phyloP scores from a whole-genome alignment of 2,797 vertebrate species.

The Zenarchopterus dispar region DNA sequence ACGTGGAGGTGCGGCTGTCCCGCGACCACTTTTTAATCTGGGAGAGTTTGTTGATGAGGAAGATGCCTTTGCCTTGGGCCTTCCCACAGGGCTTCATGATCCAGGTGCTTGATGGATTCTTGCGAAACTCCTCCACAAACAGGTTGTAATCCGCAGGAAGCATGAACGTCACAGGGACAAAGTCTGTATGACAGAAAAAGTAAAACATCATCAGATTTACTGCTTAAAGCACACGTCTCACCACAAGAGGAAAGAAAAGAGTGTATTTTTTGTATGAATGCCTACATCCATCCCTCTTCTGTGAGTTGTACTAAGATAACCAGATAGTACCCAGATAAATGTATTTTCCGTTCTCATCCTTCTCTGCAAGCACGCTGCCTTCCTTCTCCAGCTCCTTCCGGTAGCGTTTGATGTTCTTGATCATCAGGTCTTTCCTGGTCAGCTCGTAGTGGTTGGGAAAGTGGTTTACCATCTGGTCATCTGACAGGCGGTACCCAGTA shows the following conservation, averaged over 20 bases:
- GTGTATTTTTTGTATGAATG: neutral
- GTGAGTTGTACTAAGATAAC: too few species aligned
- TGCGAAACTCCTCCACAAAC: conserved; percentile 97
- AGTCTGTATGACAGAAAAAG: conserved; percentile 83
- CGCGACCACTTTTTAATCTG: conserved; percentile 99
- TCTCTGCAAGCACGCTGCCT: conserved; percentile 92
- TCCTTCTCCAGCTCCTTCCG: conserved; percentile 97
- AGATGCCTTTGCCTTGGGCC: conserved; percentile 98
- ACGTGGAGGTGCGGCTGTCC: conserved; percentile 97
- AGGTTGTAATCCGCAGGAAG: conserved; percentile 97
- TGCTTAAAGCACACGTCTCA: too few species aligned
- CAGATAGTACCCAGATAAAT: conserved; percentile 87
- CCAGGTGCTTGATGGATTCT: conserved; percentile 98
- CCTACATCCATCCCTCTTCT: neutral
- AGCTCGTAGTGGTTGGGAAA: conserved; percentile 99
- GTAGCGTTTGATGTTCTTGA: conserved; percentile 98
- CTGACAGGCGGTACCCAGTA: conserved; percentile 93
- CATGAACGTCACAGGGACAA: conserved; percentile 98
- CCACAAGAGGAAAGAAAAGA: too few species aligned
- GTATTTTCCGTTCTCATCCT: conserved; percentile 97
- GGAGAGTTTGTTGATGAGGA: conserved; percentile 98
- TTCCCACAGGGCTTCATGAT: conserved; percentile 99
- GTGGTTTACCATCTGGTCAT: conserved; percentile 99
- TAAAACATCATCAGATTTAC: neutral
- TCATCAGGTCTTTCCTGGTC: conserved; percentile 97